Evolutionary conservation across 1,140 invertebrate species (phyloP).

Genomic region (Acromyrmex echinatior): DNA sequence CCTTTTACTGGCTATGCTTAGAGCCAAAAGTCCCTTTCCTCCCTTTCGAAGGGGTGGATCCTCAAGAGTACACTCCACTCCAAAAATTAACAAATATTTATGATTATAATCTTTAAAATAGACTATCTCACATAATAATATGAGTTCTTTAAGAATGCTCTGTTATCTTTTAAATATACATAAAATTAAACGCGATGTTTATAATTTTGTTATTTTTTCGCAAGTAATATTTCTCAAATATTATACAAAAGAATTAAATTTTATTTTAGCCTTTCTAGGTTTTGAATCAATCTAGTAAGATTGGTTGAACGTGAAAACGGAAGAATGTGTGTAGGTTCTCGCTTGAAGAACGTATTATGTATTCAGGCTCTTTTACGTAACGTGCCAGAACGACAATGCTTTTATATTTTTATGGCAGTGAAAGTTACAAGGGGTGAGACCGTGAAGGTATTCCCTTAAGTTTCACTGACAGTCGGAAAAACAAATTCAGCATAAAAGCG

Average conservation of each 20-base stretch:
- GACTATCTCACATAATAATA: background rate
- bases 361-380: constrained; percentile 81
- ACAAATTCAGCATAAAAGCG: constrained; percentile 77
- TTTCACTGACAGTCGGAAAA: constrained; percentile 80
- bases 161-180: background rate
- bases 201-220: background rate
- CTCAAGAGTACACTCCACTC: constrained; percentile 64
- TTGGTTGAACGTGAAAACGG: background rate
- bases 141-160: background rate
- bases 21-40: constrained; percentile 69
- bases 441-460: constrained; percentile 78
- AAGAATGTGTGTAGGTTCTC: background rate
- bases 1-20: constrained; percentile 81
- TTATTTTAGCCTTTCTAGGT: background rate
- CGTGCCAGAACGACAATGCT: constrained; percentile 73
- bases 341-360: background rate
- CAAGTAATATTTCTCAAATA: background rate
- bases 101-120: constrained; percentile 3
- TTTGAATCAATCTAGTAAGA: background rate
- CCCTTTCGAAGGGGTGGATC: constrained; percentile 70
- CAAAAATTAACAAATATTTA: constrained; percentile 61
- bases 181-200: background rate
- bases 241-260: background rate
- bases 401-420: constrained; percentile 86
- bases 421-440: constrained; percentile 83